Percentiles rank a stretch among this genome's conserved stretches.
phyloP scores from a whole-genome alignment of 2,797 vertebrate genomes.

The Esox masquinongy region DNA sequence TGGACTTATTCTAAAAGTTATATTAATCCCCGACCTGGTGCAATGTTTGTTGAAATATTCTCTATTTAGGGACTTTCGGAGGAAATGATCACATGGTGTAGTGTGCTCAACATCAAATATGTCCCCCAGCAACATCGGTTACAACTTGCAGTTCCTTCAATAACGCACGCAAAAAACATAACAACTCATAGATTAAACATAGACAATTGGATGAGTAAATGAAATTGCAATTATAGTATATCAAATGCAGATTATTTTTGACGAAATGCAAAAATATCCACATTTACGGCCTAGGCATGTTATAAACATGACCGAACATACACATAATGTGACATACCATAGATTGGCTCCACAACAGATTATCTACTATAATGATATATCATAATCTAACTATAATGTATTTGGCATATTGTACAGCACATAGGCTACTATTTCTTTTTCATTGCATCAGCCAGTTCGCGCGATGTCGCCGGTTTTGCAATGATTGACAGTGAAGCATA shows the following conservation, averaged over 20 bases:
- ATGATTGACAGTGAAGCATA: slow-evolving; percentile 47
- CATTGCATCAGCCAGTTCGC: slow-evolving; percentile 79
- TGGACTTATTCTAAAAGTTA: background rate
- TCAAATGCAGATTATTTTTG: too few relatives aligned
- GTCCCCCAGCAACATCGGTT: slow-evolving; percentile 34
- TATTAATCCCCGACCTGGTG: background rate
- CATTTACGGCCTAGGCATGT: too few relatives aligned
- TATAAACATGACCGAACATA: too few relatives aligned
- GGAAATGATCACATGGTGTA: background rate
- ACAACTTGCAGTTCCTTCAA: slow-evolving; percentile 29
- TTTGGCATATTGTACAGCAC: background rate
- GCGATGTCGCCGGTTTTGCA: slow-evolving; percentile 1
- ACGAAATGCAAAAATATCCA: too few relatives aligned
- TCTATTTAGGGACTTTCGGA: background rate
- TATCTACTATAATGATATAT: background rate
- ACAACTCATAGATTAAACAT: background rate
- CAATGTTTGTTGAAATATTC: background rate
- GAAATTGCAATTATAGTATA: too few relatives aligned
- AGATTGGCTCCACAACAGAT: too few relatives aligned
- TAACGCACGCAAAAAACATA: background rate
- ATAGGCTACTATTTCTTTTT: slow-evolving; percentile 35
- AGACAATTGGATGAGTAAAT: too few relatives aligned
- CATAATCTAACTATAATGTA: background rate
- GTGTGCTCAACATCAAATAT: slow-evolving; percentile 17
- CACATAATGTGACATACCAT: too few relatives aligned